These are phyloP conservation scores for Pygocentrus nattereri DNA, from an alignment of 2,797 vertebrate species.

Conservation along the genomic window DNA sequence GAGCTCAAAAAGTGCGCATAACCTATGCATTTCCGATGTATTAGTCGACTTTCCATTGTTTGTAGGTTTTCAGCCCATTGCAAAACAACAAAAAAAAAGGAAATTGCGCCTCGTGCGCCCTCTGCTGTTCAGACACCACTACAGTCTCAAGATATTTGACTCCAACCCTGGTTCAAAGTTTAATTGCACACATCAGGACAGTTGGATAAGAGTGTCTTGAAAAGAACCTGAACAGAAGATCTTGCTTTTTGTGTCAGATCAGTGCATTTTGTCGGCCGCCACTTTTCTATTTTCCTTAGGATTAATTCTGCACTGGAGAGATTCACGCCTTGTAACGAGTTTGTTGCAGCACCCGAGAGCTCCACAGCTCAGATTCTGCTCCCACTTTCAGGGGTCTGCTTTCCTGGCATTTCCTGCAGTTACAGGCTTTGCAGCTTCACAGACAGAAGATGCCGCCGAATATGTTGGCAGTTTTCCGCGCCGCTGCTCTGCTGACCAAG, in stretches of 20 bases:
- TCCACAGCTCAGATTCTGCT: neutral
- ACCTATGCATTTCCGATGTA: too few relatives aligned
- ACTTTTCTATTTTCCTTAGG: neutral
- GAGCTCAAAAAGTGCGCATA: too few relatives aligned
- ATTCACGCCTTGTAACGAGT: too few relatives aligned
- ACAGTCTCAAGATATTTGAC: neutral
- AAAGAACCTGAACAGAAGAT: neutral
- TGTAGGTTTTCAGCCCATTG: too few relatives aligned
- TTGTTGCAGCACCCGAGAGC: neutral
- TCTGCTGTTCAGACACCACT: constrained; percentile 7
- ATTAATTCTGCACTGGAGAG: neutral
- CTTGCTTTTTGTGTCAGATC: neutral
- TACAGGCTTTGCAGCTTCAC: neutral
- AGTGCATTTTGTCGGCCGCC: neutral
- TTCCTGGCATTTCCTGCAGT: too few relatives aligned
- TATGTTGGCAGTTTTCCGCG: constrained; percentile 50
- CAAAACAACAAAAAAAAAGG: neutral
- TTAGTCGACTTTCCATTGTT: too few relatives aligned
- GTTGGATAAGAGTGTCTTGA: neutral
- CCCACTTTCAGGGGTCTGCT: neutral
- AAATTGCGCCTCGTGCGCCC: neutral
- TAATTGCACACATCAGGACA: neutral
- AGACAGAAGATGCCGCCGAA: constrained; percentile 55
- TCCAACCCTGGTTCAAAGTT: constrained; percentile 9
- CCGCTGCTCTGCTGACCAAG: neutral